phyloP scores from a whole-genome alignment of 2,113 vertebrate genomes.

The Silurus meridionalis region DNA sequence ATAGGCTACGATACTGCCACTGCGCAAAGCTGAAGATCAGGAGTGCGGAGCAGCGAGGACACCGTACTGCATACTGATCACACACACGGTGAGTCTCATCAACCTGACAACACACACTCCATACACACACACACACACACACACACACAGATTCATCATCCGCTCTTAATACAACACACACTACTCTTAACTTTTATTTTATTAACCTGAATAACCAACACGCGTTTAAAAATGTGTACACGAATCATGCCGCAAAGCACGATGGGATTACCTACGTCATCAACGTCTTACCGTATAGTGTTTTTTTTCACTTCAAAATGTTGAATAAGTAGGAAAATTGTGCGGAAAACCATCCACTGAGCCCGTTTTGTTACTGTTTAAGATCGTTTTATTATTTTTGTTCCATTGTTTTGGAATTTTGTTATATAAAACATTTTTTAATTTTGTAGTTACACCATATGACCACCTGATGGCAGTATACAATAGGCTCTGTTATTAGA shows the following conservation, averaged over 20 bases:
- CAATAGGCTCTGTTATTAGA: no score
- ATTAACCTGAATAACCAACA: no score
- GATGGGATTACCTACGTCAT: neutral
- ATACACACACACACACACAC: no score
- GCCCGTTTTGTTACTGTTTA: neutral
- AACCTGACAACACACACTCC: neutral
- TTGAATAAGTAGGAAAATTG: neutral
- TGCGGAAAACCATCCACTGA: neutral
- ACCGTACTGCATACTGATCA: neutral
- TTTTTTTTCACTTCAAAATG: neutral
- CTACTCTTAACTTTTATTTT: neutral
- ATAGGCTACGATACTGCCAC: conserved; percentile 62
- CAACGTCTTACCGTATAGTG: no score
- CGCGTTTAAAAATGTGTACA: neutral
- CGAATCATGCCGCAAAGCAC: neutral
- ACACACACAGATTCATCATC: no score
- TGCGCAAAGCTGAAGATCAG: conserved; percentile 8
- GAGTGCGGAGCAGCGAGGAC: rapidly evolving
- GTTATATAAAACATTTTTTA: no score
- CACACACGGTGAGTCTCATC: neutral
- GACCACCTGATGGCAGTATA: no score
- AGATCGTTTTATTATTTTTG: neutral
- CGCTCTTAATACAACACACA: neutral
- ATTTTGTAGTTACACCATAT: no score
- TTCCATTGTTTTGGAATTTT: neutral